Percentiles rank a stretch among this genome's conserved stretches.
phyloP scores from a whole-genome alignment of 2,113 vertebrate species.

The Lepus americanus region DNA sequence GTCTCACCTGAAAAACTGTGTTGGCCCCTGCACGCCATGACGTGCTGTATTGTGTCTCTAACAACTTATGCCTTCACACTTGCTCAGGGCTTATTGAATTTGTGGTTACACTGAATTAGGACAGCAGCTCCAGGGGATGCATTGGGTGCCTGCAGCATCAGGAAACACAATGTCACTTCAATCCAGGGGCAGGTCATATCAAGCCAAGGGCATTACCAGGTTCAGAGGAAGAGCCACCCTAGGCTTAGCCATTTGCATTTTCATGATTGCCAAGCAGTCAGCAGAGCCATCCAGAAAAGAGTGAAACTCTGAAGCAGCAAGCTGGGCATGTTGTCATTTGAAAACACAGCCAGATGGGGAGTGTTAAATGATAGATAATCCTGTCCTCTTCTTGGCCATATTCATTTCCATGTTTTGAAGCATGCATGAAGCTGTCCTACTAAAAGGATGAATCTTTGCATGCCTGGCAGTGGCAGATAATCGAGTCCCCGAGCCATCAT shows the following conservation, averaged over 20 bases:
- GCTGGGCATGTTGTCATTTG: background rate
- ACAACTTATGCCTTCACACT: background rate
- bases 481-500: background rate
- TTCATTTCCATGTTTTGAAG: conserved; percentile 32
- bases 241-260: background rate
- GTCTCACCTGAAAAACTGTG: background rate
- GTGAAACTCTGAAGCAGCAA: background rate
- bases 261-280: background rate
- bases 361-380: background rate
- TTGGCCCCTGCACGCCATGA: background rate
- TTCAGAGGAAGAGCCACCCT: background rate
- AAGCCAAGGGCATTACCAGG: background rate
- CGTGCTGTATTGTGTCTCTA: background rate
- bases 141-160: background rate
- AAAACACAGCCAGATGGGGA: background rate
- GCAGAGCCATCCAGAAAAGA: too few species aligned
- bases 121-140: background rate
- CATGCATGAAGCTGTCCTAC: background rate
- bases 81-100: background rate
- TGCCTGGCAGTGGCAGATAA: background rate
- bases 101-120: background rate
- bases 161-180: background rate
- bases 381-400: background rate
- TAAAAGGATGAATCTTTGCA: background rate
- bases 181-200: background rate